These are phyloP conservation scores for Botrylloides violaceus DNA, from an alignment of 23 tunicate genomes.

Conservation along the genomic window DNA sequence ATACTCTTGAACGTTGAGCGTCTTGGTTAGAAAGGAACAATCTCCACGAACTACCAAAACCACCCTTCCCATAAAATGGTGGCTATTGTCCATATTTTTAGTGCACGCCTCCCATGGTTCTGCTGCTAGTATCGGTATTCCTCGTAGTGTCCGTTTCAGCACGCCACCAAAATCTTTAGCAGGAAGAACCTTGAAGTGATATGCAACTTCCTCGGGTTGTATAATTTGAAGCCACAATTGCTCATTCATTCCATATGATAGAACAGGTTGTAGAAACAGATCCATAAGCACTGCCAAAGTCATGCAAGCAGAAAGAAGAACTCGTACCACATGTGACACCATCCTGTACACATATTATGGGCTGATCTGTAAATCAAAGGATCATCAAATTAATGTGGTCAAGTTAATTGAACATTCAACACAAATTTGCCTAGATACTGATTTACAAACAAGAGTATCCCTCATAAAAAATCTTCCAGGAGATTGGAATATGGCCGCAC, in stretches of 20 bases:
- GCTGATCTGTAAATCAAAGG: no score
- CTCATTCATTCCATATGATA: slow-evolving; percentile 41
- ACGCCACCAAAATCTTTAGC: slow-evolving; percentile 70
- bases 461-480: no score
- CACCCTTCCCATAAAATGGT: slow-evolving; percentile 45
- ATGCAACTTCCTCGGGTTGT: slow-evolving; percentile 62
- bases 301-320: background rate
- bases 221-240: slow-evolving; percentile 76
- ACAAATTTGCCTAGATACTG: no score
- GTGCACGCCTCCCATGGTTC: slow-evolving; percentile 75
- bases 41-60: slow-evolving; percentile 55
- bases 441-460: no score
- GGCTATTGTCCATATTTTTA: slow-evolving; percentile 38
- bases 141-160: slow-evolving; percentile 10
- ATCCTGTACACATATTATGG: slow-evolving; percentile 11
- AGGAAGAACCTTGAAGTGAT: slow-evolving; percentile 70
- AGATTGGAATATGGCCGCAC: no score
- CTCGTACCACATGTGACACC: no score
- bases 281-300: slow-evolving; percentile 8
- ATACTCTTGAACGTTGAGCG: slow-evolving; percentile 51
- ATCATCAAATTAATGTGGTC: no score
- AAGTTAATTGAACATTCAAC: no score
- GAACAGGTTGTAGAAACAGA: background rate
- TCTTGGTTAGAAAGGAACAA: slow-evolving; percentile 79
- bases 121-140: slow-evolving; percentile 34